phyloP scores from a whole-genome alignment of 1,140 invertebrate species.

The Wasmannia auropunctata region DNA sequence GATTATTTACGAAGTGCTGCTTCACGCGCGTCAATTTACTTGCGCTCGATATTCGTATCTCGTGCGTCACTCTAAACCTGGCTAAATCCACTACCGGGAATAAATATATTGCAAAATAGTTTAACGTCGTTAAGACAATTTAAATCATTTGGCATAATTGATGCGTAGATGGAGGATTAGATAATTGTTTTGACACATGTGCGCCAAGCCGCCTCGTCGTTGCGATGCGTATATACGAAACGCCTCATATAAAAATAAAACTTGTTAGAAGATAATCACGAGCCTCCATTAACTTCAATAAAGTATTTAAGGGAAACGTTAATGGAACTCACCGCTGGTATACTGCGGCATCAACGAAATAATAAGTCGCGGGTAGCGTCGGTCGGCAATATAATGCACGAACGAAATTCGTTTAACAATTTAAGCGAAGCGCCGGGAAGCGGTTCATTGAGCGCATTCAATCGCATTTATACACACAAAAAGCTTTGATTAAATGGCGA shows the following conservation, averaged over 20 bases:
- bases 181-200: conserved; percentile 23
- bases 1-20: conserved; percentile 9
- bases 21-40: conserved; percentile 14
- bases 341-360: conserved; percentile 47
- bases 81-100: conserved; percentile 1
- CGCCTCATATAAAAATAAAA: conserved; percentile 42
- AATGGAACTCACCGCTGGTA: conserved; percentile 21
- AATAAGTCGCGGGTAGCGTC: conserved; percentile 51
- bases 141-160: not conserved
- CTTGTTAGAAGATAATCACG: conserved; percentile 57
- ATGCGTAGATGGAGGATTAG: conserved; percentile 1
- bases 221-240: not conserved
- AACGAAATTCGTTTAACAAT: conserved; percentile 55
- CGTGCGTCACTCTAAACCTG: not conserved
- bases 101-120: conserved; percentile 47
- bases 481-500: conserved; percentile 47
- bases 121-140: conserved; percentile 24
- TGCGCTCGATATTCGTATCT: not conserved
- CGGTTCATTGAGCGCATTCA: conserved; percentile 29
- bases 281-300: conserved; percentile 51
- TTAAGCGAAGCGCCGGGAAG: conserved; percentile 15
- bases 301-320: conserved; percentile 44
- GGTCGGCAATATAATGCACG: conserved; percentile 44
- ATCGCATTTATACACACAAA: conserved; percentile 30
- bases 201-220: not conserved